phyloP scores from a whole-genome alignment of 2,797 vertebrate genomes.

The Sylvia borin region DNA sequence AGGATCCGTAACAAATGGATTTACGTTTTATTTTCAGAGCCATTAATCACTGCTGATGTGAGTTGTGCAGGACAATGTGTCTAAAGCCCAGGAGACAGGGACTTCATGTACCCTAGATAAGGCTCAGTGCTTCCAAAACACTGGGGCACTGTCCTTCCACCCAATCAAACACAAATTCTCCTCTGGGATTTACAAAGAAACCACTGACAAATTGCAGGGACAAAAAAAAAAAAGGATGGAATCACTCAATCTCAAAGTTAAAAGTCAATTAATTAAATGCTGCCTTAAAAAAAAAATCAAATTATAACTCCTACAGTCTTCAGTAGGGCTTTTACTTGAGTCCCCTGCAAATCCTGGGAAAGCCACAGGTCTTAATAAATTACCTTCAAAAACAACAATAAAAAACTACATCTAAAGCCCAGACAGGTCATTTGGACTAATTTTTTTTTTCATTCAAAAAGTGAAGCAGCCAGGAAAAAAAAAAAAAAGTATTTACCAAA shows the following conservation, averaged over 20 bases:
- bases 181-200: rapidly evolving
- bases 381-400: not conserved
- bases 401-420: not conserved
- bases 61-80: not conserved
- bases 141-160: not conserved
- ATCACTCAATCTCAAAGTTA: not conserved
- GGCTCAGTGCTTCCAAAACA: not conserved
- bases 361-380: not conserved
- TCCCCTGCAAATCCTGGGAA: not conserved
- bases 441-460: not conserved
- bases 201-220: not conserved
- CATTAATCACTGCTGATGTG: not conserved
- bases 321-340: not conserved
- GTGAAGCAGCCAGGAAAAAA: not conserved
- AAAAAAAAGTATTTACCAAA: not conserved
- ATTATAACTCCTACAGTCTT: not conserved
- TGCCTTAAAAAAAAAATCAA: not conserved
- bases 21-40: not conserved
- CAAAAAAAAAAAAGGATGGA: not conserved
- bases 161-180: not conserved
- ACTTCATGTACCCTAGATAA: not conserved
- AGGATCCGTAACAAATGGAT: not conserved
- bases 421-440: rapidly evolving
- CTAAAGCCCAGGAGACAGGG: not conserved
- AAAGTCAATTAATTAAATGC: not conserved